A percentile compares a stretch with the other conserved stretches of the same genome.
These are phyloP conservation scores for Parambassis ranga DNA, from an alignment of 2,797 vertebrate genomes.

Conservation along the genomic window DNA sequence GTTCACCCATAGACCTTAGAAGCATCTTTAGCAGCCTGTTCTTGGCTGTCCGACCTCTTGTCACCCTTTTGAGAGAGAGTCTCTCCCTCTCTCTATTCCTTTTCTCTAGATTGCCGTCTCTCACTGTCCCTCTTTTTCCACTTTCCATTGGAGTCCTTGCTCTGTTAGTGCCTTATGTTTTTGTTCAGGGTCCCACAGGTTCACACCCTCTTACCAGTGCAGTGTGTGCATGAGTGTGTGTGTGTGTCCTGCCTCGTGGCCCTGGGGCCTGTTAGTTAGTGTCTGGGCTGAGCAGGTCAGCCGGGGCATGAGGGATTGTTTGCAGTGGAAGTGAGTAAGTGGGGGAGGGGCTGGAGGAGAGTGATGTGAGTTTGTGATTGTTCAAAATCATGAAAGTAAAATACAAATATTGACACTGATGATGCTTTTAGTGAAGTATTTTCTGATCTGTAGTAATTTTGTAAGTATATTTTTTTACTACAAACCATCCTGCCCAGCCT, in stretches of 20 bases:
- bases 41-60: conserved; percentile 26
- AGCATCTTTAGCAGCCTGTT: conserved; percentile 13
- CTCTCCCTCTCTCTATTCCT: background rate
- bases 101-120: background rate
- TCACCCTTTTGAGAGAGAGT: conserved; percentile 23
- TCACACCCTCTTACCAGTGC: conserved; percentile 32
- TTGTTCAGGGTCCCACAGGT: conserved; percentile 28
- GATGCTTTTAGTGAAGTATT: background rate
- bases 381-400: background rate
- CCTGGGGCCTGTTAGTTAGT: conserved; percentile 64
- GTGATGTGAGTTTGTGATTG: background rate
- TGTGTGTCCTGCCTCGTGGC: conserved; percentile 47
- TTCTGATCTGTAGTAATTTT: no score
- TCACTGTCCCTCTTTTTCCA: background rate
- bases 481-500: background rate
- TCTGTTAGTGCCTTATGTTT: conserved; percentile 25
- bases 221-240: conserved; percentile 11
- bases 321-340: conserved; percentile 54
- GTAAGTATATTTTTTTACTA: no score
- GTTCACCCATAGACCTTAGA: conserved; percentile 6
- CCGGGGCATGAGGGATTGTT: conserved; percentile 53
- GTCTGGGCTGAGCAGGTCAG: conserved; percentile 65
- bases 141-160: background rate
- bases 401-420: background rate
- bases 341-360: conserved; percentile 21